Evolutionary conservation across 1,140 invertebrate genomes (phyloP).

Genomic region (Maniola jurtina): DNA sequence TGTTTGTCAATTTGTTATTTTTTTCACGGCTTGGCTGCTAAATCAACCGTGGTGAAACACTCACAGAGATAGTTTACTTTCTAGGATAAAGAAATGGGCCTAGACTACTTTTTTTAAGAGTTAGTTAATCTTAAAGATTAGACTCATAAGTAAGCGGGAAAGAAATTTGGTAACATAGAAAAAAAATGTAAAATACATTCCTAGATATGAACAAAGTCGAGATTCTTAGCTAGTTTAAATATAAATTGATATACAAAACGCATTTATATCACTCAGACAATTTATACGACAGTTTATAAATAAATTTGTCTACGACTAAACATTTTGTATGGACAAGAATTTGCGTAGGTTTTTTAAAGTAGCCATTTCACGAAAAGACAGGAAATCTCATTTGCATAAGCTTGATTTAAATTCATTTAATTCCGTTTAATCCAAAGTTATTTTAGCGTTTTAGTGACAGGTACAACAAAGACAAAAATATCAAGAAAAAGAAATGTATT

Average conservation of each 20-base stretch:
- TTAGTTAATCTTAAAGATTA: too few relatives aligned
- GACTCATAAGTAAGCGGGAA: too few relatives aligned
- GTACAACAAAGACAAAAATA: too few relatives aligned
- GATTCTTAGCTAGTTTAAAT: background rate
- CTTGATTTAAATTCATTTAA: background rate
- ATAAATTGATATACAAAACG: background rate
- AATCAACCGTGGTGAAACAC: too few relatives aligned
- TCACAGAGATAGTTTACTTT: too few relatives aligned
- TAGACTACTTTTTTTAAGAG: too few relatives aligned
- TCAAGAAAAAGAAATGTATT: too few relatives aligned
- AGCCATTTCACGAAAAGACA: background rate
- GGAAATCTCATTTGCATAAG: background rate
- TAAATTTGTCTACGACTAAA: constrained; percentile 3
- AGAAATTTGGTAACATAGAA: too few relatives aligned
- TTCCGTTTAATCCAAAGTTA: background rate
- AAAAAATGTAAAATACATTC: too few relatives aligned
- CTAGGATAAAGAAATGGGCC: too few relatives aligned
- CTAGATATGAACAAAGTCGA: background rate
- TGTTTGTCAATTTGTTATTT: too few relatives aligned
- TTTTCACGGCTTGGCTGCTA: too few relatives aligned
- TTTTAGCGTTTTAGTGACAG: background rate
- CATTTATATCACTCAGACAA: background rate
- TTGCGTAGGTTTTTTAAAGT: background rate
- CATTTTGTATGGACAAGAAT: background rate
- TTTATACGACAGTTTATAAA: background rate